Evolutionary conservation across 2,797 vertebrate genomes (phyloP).

Genomic region (Malurus splendens): DNA sequence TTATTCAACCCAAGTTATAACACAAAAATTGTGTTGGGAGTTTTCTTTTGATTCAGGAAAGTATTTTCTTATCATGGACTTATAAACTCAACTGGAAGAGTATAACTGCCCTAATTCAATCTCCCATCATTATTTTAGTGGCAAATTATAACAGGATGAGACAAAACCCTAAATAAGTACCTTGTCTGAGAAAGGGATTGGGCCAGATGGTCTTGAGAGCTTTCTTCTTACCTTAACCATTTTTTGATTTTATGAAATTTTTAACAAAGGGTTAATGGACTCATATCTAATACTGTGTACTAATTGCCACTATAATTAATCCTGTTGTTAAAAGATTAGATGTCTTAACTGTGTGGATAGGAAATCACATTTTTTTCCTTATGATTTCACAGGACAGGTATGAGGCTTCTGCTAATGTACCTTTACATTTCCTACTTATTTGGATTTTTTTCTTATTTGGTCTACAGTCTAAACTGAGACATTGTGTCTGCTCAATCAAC

Average conservation of each 20-base stretch:
- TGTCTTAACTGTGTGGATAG: background rate
- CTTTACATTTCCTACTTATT: background rate
- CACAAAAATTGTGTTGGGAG: background rate
- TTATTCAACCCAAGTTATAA: background rate
- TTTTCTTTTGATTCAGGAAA: background rate
- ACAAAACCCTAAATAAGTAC: background rate
- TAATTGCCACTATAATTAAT: background rate
- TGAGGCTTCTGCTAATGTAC: background rate
- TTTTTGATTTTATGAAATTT: background rate
- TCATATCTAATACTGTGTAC: background rate
- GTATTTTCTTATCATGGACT: background rate
- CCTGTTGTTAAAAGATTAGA: background rate
- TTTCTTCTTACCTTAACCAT: background rate
- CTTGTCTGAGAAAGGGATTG: background rate
- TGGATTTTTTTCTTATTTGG: background rate
- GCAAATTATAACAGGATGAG: background rate
- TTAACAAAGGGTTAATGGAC: background rate
- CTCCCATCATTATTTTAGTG: background rate
- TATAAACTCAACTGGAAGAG: background rate
- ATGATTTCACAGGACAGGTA: background rate
- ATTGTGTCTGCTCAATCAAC: background rate
- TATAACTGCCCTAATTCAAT: background rate
- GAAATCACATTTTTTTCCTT: background rate
- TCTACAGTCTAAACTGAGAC: background rate
- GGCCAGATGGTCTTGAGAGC: background rate